These are phyloP conservation scores for Lordiphosa andalusiaca DNA, from an alignment of 2,888 invertebrate genomes.

Conservation along the genomic window DNA sequence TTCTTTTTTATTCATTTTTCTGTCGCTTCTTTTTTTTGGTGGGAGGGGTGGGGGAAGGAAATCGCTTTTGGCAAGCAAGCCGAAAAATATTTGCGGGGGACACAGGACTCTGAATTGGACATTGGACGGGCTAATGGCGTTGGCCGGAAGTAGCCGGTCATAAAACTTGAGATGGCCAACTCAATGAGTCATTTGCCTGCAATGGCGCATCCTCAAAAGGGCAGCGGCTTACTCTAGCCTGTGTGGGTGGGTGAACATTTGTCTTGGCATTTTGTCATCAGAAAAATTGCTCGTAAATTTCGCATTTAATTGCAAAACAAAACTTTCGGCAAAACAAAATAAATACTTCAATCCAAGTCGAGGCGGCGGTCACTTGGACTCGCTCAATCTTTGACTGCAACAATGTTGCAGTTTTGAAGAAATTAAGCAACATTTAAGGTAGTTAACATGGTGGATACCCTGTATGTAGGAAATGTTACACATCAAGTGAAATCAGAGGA, in stretches of 20 bases:
- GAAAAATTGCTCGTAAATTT: conserved; percentile 68
- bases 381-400: conserved; percentile 44
- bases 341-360: conserved; percentile 6
- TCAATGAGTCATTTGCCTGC: conserved; percentile 70
- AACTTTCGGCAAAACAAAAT: conserved; percentile 6
- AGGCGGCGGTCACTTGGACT: conserved; percentile 21
- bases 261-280: conserved; percentile 66
- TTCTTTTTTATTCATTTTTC: not conserved
- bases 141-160: conserved; percentile 74
- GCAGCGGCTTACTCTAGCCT: conserved; percentile 1
- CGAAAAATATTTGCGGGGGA: conserved; percentile 32
- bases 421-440: not conserved
- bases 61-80: not conserved
- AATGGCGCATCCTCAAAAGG: conserved; percentile 42
- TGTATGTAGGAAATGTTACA: not conserved
- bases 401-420: conserved; percentile 55
- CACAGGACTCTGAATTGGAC: not conserved
- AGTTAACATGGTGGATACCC: conserved; percentile 12
- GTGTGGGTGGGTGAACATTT: conserved; percentile 42
- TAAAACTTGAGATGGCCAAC: conserved; percentile 74
- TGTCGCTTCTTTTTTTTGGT: too few relatives aligned
- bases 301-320: conserved; percentile 68
- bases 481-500: too few relatives aligned
- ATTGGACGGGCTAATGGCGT: conserved; percentile 49
- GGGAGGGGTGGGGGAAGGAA: too few relatives aligned